Base-by-base conservation (phyloP, 1,140 invertebrate genomes). In the Cydia strobilella region DNA sequence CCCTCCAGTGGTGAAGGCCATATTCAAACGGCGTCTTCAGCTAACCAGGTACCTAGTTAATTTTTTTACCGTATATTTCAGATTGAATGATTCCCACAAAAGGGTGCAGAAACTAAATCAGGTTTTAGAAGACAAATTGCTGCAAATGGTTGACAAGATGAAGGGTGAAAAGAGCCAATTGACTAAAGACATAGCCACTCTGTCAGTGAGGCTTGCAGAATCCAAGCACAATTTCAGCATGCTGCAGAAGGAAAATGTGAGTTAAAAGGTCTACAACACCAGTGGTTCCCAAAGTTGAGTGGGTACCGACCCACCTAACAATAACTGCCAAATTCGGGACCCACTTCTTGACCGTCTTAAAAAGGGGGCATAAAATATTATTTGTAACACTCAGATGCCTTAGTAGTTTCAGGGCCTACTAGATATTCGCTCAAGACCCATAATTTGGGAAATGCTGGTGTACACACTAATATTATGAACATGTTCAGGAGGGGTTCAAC, bases 71-170 rank as follows among this genome's bases (percentile, higher is more conserved):
- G 76, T 51, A 31, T 27, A 71, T 74, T 94, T 85, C 85, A 95
- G 98, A 81, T 94, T 99, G 72, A 96, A 97, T 90, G 98, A 99
- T 88, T 98, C 97, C 75, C 97, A 99, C 85, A 98, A 98, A 87
- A 96, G 97, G 83, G 95, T 99, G 48, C 98, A 99, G 90, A 98
- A 97, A 93, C 96, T 99, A 31, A 99, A 99, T 93, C 98, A 99
- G 94, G 97, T 96, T 82, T 94, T 99, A 79, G 98, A 99, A 93
- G 98, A 99, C 88, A 99, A 99, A 89, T 93, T 99, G 69, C 93
- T 99, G 66, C 97, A 96, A 93, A 95, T 99, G 86, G 98, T 98
- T 18, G 97, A 98, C 92, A 96, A 97, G 86, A 98, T 97, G 94
- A 97, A 99, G 91, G 96, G 96, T 76, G 98, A 99, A 87, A 98